A percentile compares a stretch with the other conserved stretches of the same genome.
Evolutionary conservation across 2,888 invertebrate genomes (phyloP).

Genomic region (Dicroscelio sp.): DNA sequence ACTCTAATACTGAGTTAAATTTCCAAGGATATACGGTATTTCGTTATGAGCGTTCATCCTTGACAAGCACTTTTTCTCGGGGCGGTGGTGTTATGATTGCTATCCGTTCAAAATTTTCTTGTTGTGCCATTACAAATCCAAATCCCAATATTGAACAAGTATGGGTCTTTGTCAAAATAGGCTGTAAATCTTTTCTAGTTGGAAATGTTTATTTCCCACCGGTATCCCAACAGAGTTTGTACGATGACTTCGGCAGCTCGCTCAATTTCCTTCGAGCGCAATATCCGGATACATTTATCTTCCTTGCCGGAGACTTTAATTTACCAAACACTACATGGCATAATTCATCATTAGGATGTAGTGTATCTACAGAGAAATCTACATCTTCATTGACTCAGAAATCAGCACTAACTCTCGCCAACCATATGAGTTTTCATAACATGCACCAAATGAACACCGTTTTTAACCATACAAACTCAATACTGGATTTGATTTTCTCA

Average conservation of each 20-base stretch:
- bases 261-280: background rate
- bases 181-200: background rate
- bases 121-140: background rate
- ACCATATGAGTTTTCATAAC: background rate
- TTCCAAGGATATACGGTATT: background rate
- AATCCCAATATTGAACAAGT: background rate
- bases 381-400: background rate
- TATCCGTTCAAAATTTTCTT: background rate
- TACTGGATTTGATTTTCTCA: background rate
- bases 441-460: background rate
- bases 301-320: background rate
- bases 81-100: constrained; percentile 9
- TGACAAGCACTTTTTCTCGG: background rate
- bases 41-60: background rate
- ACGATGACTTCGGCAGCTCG: background rate
- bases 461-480: background rate
- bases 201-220: background rate
- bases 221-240: background rate
- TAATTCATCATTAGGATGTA: background rate
- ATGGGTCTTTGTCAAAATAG: background rate
- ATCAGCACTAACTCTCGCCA: background rate
- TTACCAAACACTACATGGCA: background rate
- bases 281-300: background rate
- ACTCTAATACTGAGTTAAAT: background rate
- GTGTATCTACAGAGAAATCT: background rate